A percentile compares a stretch with the other conserved stretches of the same genome.
phyloP scores from a whole-genome alignment of 1,140 invertebrate genomes.

The Oncopodura yosiiana region DNA sequence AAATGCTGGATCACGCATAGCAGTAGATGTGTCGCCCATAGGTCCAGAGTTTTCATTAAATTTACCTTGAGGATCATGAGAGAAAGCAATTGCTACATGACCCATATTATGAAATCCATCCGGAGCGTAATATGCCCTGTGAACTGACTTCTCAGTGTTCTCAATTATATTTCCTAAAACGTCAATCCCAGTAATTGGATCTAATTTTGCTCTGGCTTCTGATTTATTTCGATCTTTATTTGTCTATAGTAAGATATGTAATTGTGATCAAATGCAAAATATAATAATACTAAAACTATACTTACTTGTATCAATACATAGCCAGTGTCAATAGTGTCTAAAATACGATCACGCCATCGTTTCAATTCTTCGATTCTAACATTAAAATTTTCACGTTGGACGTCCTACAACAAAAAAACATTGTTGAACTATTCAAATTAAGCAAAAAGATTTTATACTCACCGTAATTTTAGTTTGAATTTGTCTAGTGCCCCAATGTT shows the following conservation, averaged over 20 bases:
- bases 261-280: neutral
- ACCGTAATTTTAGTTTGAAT: conserved; percentile 26
- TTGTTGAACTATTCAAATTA: conserved; percentile 18
- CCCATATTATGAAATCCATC: conserved; percentile 57
- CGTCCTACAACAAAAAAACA: conserved; percentile 17
- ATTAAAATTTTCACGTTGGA: conserved; percentile 31
- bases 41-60: conserved; percentile 38
- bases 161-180: conserved; percentile 70
- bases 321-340: conserved; percentile 60
- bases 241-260: neutral
- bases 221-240: neutral
- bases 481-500: conserved; percentile 29
- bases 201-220: neutral
- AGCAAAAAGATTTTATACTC: conserved; percentile 1
- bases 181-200: conserved; percentile 56
- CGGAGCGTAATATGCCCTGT: conserved; percentile 59
- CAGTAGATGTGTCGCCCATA: conserved; percentile 38
- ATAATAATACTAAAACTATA: neutral
- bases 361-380: conserved; percentile 51
- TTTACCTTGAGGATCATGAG: conserved; percentile 53
- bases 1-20: conserved; percentile 64
- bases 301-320: conserved; percentile 40
- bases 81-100: conserved; percentile 53
- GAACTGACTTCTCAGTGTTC: conserved; percentile 55
- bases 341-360: conserved; percentile 62